Base-by-base conservation (phyloP, 2,113 vertebrate genomes). In the Canis aureus region DNA sequence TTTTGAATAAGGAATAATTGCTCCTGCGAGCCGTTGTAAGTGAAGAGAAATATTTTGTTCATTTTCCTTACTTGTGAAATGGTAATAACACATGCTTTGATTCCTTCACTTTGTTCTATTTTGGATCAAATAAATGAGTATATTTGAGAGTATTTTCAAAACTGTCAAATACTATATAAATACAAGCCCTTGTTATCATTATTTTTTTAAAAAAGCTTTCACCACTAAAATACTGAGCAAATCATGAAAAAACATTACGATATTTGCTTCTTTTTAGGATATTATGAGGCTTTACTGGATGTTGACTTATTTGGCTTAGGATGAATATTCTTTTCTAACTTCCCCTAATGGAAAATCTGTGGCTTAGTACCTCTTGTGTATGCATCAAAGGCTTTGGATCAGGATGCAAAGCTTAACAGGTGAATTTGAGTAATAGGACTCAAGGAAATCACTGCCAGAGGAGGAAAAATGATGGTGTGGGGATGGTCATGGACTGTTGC, bases 111-210 rank as follows among this genome's bases (percentile, higher is more conserved):
- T 93, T 25, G 4, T 94, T 97, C 35, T 93, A 89, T 93, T 97
- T 96, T 88, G 27, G 22, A 83, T 90, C n/a, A 62, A 96, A 83
- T 88, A 96, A 84, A 71, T 82, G 95, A 93, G 78, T 64, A 64
- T 81, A 89, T 55, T 38, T 23, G 3, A 71, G 95, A 96, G 22
- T 20, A 96, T 89, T 97, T 96, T 74, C 12, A 94, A 96, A 92
- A 67, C 17, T 76, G 57, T 57, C 38, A 83, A 89, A 80, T 4
- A 23, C 5, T 60, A 15, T 38, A 64, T 84, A 92, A 96, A 96
- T 83, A 96, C 25, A 96, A 95, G 55, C n/a, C 82, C 20, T 76
- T 96, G 1, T 90, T 91, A 91, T 86, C 95, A 66, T 73, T 69
- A 29, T 55, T 60, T 20, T 43, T 43, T 43, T 43, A 59, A 71